A percentile compares a stretch with the other conserved stretches of the same genome.
Evolutionary conservation across 2,888 invertebrate genomes (phyloP).

Genomic region (Suillia variegata): DNA sequence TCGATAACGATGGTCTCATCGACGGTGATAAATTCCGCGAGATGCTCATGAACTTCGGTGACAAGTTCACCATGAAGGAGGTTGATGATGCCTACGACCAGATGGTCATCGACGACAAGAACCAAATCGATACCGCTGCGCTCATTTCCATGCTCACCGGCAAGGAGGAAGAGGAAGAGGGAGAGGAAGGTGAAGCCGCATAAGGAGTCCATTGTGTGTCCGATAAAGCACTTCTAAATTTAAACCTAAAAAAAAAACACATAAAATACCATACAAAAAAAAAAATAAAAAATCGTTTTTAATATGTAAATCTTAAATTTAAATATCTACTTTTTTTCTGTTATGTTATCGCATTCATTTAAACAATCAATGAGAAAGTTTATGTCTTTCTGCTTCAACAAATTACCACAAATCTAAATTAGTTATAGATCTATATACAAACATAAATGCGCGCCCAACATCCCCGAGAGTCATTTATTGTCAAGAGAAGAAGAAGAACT

Average conservation of each 20-base stretch:
- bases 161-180: conserved; percentile 82
- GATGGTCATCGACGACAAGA: conserved; percentile 90
- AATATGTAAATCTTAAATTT: conserved; percentile 40
- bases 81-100: conserved; percentile 92
- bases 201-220: conserved; percentile 48
- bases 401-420: conserved; percentile 3
- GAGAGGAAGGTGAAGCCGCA: conserved; percentile 66
- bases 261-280: conserved; percentile 25
- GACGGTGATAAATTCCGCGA: conserved; percentile 88
- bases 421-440: too few species aligned
- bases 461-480: neutral
- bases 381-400: conserved; percentile 38
- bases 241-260: conserved; percentile 10
- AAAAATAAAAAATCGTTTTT: conserved; percentile 50
- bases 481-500: conserved; percentile 13
- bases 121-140: conserved; percentile 85
- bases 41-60: conserved; percentile 91
- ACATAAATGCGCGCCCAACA: neutral
- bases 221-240: conserved; percentile 40
- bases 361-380: too few species aligned
- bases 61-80: conserved; percentile 87
- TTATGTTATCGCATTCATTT: conserved; percentile 1
- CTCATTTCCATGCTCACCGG: conserved; percentile 89
- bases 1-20: conserved; percentile 87
- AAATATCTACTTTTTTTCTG: conserved; percentile 15